Evolutionary conservation across 2,113 vertebrate species (phyloP).

Genomic region (Amazona guildingii): DNA sequence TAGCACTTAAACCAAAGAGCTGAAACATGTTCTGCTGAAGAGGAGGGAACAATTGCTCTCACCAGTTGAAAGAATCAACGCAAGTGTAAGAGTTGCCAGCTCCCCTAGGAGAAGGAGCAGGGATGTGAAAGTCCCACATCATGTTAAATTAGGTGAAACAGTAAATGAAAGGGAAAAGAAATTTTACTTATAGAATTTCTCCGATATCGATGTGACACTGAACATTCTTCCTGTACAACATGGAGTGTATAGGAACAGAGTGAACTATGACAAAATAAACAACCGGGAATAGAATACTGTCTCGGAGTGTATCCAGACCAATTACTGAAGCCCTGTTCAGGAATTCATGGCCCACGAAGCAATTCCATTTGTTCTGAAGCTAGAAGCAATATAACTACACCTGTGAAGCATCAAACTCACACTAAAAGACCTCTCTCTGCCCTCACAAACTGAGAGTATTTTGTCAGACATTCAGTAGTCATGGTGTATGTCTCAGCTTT

Average conservation of each 20-base stretch:
- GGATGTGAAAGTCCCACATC: background rate
- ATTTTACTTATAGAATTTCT: background rate
- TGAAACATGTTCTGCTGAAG: background rate
- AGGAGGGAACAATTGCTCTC: background rate
- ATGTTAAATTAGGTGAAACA: background rate
- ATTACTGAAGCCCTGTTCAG: background rate
- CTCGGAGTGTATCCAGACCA: background rate
- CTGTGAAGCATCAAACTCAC: background rate
- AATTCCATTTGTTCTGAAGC: background rate
- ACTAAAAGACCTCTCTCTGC: background rate
- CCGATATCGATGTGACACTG: background rate
- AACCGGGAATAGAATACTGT: background rate
- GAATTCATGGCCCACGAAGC: background rate
- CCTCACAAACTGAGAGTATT: background rate
- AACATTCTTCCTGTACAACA: background rate
- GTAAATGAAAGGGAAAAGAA: background rate
- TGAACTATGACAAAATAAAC: background rate
- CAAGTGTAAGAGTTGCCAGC: background rate
- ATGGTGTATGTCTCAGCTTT: background rate
- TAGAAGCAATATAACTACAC: background rate
- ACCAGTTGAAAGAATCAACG: background rate
- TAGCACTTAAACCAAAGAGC: background rate
- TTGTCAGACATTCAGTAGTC: background rate
- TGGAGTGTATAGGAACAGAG: background rate
- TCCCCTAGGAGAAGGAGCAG: background rate